A percentile compares a stretch with the other conserved stretches of the same genome.
Conservation (phyloP, 2,888 invertebrate species). For the Nowickia ferox region DNA sequence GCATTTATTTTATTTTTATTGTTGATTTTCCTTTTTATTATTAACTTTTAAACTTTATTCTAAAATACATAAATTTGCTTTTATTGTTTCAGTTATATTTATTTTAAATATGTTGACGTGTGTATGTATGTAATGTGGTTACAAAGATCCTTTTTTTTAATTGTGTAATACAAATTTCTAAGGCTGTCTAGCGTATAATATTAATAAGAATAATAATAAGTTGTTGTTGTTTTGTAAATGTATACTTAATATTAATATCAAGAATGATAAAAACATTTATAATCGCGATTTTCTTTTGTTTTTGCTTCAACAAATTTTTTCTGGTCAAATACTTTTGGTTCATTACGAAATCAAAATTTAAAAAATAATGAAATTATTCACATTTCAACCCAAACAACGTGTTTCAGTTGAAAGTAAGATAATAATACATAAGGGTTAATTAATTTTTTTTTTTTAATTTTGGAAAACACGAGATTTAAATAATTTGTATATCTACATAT, state of each 20-base stretch:
- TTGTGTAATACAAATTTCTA: constrained; percentile 67
- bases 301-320: constrained; percentile 3
- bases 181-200: constrained; percentile 67
- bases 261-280: constrained; percentile 54
- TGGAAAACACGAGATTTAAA: constrained; percentile 48
- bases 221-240: constrained; percentile 35
- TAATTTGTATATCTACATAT: constrained; percentile 18
- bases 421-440: neutral
- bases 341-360: constrained; percentile 10
- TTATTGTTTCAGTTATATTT: constrained; percentile 49
- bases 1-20: constrained; percentile 42
- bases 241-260: constrained; percentile 40
- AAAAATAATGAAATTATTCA: neutral
- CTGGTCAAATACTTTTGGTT: constrained; percentile 38
- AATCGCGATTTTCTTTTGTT: constrained; percentile 22
- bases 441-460: constrained; percentile 5
- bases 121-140: constrained; percentile 63
- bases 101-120: constrained; percentile 46
- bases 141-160: constrained; percentile 55
- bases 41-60: constrained; percentile 65
- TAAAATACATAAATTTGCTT: constrained; percentile 63
- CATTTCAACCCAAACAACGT: neutral
- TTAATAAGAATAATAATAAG: constrained; percentile 22
- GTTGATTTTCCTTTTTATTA: constrained; percentile 36
- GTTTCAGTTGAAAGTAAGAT: neutral